Evolutionary conservation across 2,888 invertebrate genomes (phyloP).

Genomic region (Tenthredo amoena): DNA sequence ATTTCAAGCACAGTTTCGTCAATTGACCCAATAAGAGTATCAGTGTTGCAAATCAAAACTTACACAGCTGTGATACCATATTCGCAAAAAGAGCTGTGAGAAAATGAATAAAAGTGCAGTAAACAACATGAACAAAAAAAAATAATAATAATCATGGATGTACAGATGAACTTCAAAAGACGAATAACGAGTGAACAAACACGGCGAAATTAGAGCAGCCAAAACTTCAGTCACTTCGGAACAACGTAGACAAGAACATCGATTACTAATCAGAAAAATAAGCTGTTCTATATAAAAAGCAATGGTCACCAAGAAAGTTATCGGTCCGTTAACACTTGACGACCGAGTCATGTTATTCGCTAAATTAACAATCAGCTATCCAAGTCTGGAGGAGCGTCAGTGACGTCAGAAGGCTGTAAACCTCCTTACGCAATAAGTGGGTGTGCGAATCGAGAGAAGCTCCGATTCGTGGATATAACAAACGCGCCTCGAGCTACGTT

Average conservation of each 20-base stretch:
- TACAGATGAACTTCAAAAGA: not conserved
- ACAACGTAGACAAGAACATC: not conserved
- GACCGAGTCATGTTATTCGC: conserved; percentile 17
- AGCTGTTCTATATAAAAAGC: not conserved
- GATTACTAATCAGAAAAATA: not conserved
- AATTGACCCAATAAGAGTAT: not conserved
- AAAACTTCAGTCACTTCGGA: not conserved
- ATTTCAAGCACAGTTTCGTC: not conserved
- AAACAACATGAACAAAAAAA: not conserved
- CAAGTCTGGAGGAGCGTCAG: conserved; percentile 57
- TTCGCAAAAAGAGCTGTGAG: not conserved
- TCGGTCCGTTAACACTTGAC: not conserved
- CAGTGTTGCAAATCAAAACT: not conserved
- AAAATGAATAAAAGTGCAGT: not conserved
- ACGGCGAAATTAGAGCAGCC: not conserved
- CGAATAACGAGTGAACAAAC: not conserved
- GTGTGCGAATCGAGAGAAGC: conserved; percentile 60
- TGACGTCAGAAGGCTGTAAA: conserved; percentile 56
- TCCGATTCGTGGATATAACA: conserved; percentile 56
- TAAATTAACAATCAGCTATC: conserved; percentile 63
- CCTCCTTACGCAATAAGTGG: conserved; percentile 63
- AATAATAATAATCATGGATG: not conserved
- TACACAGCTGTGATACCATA: not conserved
- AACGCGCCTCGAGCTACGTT: conserved; percentile 22
- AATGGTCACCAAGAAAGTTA: not conserved